Evolutionary conservation across 2,888 invertebrate genomes (phyloP).

Genomic region (Agonopterix alstromeriana): DNA sequence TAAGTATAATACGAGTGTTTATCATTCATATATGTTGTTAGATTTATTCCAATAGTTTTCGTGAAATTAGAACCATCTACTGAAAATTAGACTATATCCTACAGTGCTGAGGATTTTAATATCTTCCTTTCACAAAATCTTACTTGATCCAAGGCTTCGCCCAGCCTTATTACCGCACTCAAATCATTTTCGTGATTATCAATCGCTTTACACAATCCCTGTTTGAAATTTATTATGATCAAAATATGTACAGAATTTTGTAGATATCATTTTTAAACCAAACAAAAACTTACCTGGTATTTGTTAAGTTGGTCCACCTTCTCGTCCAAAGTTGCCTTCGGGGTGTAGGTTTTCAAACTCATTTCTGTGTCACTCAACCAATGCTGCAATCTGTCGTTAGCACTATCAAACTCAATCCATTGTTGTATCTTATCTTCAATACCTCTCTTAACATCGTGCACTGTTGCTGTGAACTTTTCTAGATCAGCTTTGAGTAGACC

Average conservation of each 20-base stretch:
- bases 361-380: constrained; percentile 93
- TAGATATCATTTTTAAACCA: constrained; percentile 7
- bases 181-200: constrained; percentile 83
- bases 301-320: constrained; percentile 93
- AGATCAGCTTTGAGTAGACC: constrained; percentile 88
- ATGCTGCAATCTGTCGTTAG: constrained; percentile 86
- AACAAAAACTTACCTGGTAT: constrained; percentile 83
- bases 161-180: constrained; percentile 83
- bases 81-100: constrained; percentile 65
- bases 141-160: constrained; percentile 91
- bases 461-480: constrained; percentile 86
- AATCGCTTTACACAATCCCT: constrained; percentile 86
- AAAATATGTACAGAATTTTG: neutral
- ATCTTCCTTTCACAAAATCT: constrained; percentile 56
- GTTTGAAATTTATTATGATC: constrained; percentile 47
- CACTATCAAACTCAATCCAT: constrained; percentile 94
- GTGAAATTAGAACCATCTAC: constrained; percentile 60
- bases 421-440: constrained; percentile 90
- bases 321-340: constrained; percentile 90
- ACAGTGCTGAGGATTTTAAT: constrained; percentile 47
- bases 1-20: constrained; percentile 8
- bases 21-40: constrained; percentile 25
- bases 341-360: constrained; percentile 88
- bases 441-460: constrained; percentile 86
- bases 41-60: constrained; percentile 27